Evolutionary conservation across 2,888 invertebrate genomes (phyloP).

Genomic region (Hemithea aestivaria): DNA sequence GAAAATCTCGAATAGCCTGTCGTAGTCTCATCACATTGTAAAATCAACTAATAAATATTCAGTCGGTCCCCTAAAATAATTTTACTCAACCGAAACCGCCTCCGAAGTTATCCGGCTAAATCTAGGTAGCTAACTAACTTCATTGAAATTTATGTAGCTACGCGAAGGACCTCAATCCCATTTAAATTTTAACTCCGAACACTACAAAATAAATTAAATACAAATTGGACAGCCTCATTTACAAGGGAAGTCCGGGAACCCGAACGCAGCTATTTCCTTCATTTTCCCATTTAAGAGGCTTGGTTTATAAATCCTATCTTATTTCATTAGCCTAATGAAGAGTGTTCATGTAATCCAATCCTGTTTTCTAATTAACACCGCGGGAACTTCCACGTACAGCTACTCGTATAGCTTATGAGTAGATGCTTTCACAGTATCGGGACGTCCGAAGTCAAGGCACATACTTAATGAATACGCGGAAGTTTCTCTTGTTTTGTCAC

Average conservation of each 20-base stretch:
- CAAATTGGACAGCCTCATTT: conserved; percentile 38
- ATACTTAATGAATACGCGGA: conserved; percentile 6
- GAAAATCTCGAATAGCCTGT: too few relatives aligned
- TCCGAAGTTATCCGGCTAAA: conserved; percentile 22
- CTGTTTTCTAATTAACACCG: conserved; percentile 54
- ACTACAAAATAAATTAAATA: conserved; percentile 42
- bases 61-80: conserved; percentile 13
- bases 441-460: conserved; percentile 9
- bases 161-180: conserved; percentile 31
- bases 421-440: conserved; percentile 17
- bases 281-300: conserved; percentile 44
- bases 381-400: conserved; percentile 37
- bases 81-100: conserved; percentile 10
- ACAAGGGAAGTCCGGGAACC: conserved; percentile 25
- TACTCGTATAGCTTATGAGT: conserved; percentile 28
- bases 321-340: conserved; percentile 68
- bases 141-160: conserved; percentile 31
- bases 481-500: conserved; percentile 12
- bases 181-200: conserved; percentile 37
- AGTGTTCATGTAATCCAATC: conserved; percentile 52
- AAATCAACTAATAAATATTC: conserved; percentile 11
- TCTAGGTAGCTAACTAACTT: conserved; percentile 28
- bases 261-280: conserved; percentile 40
- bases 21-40: too few relatives aligned
- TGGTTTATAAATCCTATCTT: conserved; percentile 55